phyloP scores from a whole-genome alignment of 2,888 invertebrate species.

The Trachelus tabidus region DNA sequence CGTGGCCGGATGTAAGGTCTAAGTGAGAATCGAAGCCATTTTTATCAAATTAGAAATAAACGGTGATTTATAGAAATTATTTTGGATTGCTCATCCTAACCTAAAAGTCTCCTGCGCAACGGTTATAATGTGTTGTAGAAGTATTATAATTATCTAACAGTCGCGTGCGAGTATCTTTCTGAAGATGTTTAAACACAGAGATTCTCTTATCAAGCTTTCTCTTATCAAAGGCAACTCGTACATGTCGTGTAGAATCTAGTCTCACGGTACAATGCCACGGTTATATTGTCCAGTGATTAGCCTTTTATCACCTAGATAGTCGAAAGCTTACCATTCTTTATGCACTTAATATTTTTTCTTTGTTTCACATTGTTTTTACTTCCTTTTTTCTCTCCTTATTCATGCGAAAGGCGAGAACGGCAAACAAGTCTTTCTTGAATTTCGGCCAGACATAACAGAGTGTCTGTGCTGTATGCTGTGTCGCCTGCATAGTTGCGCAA shows the following conservation, averaged over 20 bases:
- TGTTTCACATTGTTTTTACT: too few relatives aligned
- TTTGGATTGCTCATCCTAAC: neutral
- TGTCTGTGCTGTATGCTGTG: neutral
- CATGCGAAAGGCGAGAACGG: neutral
- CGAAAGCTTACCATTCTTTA: neutral
- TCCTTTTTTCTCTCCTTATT: neutral
- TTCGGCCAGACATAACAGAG: neutral
- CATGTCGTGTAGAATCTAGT: neutral
- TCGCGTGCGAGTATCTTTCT: neutral
- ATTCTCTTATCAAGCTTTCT: neutral
- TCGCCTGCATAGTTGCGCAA: neutral
- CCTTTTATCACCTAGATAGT: neutral
- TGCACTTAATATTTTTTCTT: neutral
- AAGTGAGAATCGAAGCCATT: neutral
- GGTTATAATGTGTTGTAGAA: neutral
- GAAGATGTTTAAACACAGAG: neutral
- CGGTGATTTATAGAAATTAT: neutral
- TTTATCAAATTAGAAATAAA: neutral
- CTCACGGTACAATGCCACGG: neutral
- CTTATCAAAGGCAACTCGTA: neutral
- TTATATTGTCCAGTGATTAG: neutral
- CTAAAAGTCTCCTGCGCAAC: neutral
- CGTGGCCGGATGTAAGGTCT: neutral
- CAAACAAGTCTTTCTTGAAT: neutral
- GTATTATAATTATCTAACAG: neutral